These are phyloP conservation scores for Balaenoptera acutorostrata DNA, from an alignment of 2,113 vertebrate genomes.

Conservation along the genomic window DNA sequence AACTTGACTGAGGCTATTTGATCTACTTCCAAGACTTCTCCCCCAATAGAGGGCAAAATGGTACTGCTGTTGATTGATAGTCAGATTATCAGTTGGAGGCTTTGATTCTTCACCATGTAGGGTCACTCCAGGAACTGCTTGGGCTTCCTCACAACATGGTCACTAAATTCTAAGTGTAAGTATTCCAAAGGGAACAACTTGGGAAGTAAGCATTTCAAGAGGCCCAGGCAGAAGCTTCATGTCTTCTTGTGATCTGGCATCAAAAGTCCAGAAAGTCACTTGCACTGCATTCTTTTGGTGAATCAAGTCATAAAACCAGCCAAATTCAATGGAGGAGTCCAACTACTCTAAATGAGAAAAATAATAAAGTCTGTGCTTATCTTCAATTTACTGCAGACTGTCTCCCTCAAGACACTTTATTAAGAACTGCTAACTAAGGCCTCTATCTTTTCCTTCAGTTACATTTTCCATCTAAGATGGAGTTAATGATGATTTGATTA, in stretches of 20 bases:
- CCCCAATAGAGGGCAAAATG: neutral
- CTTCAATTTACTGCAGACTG: neutral
- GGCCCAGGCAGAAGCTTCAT: neutral
- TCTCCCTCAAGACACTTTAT: neutral
- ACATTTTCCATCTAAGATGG: neutral
- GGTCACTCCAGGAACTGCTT: neutral
- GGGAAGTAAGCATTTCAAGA: neutral
- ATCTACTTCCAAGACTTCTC: neutral
- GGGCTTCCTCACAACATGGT: neutral
- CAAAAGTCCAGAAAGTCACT: neutral
- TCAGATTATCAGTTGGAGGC: neutral
- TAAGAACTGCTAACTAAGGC: neutral
- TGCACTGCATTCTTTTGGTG: neutral
- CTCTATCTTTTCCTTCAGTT: neutral
- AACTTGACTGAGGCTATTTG: neutral
- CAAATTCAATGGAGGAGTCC: neutral
- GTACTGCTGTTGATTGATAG: neutral
- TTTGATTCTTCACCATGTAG: neutral
- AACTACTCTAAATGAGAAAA: neutral
- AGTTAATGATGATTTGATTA: neutral
- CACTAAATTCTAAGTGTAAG: neutral
- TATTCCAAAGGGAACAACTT: neutral
- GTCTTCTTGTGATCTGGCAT: neutral
- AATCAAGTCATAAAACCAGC: neutral
- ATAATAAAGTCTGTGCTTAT: neutral